These are phyloP conservation scores for Bagarius yarrelli DNA, from an alignment of 2,113 vertebrate species.

Conservation along the genomic window DNA sequence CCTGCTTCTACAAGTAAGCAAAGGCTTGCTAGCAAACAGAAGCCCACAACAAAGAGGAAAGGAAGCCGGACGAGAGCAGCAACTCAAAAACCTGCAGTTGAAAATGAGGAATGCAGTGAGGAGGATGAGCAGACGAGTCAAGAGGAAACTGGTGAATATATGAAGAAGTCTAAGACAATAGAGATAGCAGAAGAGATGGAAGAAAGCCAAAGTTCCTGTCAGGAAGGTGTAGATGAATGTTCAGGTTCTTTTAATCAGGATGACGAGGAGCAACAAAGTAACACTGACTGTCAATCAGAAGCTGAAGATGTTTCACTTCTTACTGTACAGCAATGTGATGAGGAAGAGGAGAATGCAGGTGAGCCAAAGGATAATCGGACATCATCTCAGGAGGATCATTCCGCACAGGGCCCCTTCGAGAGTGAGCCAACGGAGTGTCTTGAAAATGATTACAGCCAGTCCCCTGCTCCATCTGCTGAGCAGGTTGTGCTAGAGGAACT, in stretches of 20 bases:
- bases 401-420: background rate
- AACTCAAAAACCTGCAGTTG: conserved; percentile 69
- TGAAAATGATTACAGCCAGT: background rate
- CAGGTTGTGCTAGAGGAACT: background rate
- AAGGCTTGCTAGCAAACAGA: conserved; percentile 51
- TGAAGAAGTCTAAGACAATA: background rate
- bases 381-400: conserved; percentile 9
- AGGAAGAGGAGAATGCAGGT: background rate
- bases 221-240: background rate
- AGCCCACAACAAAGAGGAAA: conserved; percentile 76
- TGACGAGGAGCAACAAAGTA: background rate
- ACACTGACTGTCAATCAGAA: conserved; percentile 23
- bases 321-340: background rate
- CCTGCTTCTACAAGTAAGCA: conserved; percentile 52
- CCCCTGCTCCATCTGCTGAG: conserved; percentile 10
- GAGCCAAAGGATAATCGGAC: conserved; percentile 28
- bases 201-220: conserved; percentile 12
- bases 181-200: background rate
- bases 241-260: conserved; percentile 13
- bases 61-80: conserved; percentile 65
- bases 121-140: conserved; percentile 44
- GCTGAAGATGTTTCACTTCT: background rate
- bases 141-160: conserved; percentile 40
- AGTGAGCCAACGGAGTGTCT: background rate
- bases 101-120: conserved; percentile 56